Percentiles rank a stretch among this genome's conserved stretches.
Conservation (phyloP, 2,113 vertebrate species). For the Brachypodius melanocephalos region DNA sequence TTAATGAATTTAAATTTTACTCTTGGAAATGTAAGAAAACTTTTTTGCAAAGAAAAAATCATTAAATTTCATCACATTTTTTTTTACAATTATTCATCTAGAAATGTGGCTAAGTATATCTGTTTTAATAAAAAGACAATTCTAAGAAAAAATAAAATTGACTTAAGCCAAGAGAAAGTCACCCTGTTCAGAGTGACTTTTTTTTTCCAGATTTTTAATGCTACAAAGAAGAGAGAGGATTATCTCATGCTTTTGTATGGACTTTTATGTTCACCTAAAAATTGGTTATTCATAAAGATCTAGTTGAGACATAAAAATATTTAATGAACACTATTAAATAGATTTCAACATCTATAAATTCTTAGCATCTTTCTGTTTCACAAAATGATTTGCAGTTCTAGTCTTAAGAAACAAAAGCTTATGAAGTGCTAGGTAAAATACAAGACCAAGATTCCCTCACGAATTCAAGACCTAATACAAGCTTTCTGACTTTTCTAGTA, state of each 20-base stretch:
- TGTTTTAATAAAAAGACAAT: neutral
- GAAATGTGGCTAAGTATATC: neutral
- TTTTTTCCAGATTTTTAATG: neutral
- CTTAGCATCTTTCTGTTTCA: neutral
- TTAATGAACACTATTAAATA: neutral
- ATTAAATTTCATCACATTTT: neutral
- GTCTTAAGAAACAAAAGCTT: neutral
- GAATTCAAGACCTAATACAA: neutral
- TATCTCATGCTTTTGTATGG: neutral
- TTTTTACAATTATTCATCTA: neutral
- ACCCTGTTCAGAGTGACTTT: fast-evolving
- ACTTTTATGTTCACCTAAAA: neutral
- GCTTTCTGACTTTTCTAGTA: neutral
- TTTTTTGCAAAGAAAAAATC: neutral
- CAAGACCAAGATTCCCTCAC: neutral
- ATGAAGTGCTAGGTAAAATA: neutral
- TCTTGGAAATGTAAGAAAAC: neutral
- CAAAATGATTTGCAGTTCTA: neutral
- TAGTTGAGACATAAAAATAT: neutral
- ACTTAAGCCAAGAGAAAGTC: neutral
- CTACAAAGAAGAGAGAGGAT: neutral
- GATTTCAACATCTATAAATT: neutral
- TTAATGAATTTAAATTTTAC: neutral
- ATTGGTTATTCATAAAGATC: neutral
- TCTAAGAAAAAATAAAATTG: neutral